Evolutionary conservation across 2,797 vertebrate genomes (phyloP).

Genomic region (Erethizon dorsatum): DNA sequence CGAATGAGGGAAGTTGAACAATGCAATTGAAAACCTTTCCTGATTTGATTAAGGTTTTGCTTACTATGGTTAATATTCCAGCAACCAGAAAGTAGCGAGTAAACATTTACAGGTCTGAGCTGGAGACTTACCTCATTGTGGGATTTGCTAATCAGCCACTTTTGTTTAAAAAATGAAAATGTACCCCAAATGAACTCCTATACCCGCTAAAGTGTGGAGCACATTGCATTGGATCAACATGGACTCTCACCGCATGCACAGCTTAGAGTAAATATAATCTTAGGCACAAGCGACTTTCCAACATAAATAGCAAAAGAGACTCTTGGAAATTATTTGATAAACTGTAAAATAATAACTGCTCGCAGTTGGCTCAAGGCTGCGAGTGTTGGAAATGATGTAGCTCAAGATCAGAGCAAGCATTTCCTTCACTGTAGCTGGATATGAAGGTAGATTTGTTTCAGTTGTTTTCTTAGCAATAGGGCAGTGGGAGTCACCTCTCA

Average conservation of each 20-base stretch:
- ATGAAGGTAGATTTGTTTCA: background rate
- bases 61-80: conserved; percentile 74
- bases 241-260: conserved; percentile 46
- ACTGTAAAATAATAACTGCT: conserved; percentile 67
- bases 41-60: conserved; percentile 78
- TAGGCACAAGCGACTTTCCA: conserved; percentile 56
- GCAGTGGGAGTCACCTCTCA: background rate
- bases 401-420: conserved; percentile 57
- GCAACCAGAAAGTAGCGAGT: conserved; percentile 78
- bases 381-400: conserved; percentile 60
- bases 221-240: background rate
- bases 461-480: background rate
- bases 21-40: conserved; percentile 70
- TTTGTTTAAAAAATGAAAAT: conserved; percentile 78
- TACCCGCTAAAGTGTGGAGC: background rate
- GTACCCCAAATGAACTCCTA: conserved; percentile 56
- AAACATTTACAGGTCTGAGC: conserved; percentile 74
- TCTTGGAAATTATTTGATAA: conserved; percentile 68
- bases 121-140: conserved; percentile 77
- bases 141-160: conserved; percentile 78
- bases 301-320: conserved; percentile 65
- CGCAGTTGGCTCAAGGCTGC: conserved; percentile 1
- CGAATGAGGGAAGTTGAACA: conserved; percentile 42
- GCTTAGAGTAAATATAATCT: conserved; percentile 33
- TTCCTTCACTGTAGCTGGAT: conserved; percentile 8